phyloP scores from a whole-genome alignment of 1,140 invertebrate species.

The Zaprionus camerounensis region DNA sequence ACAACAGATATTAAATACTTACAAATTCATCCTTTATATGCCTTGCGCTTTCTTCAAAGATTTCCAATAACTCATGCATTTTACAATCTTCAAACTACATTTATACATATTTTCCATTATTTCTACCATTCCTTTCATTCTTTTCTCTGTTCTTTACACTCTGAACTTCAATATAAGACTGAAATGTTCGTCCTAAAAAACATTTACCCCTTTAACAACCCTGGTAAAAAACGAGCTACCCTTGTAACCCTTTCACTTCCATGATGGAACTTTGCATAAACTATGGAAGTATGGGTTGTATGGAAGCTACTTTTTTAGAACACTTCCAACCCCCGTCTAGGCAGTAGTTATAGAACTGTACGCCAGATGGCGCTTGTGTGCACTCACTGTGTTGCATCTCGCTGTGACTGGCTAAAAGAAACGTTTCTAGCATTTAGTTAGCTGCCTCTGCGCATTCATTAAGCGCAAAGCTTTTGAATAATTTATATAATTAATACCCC shows the following conservation, averaged over 20 bases:
- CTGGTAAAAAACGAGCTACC: slow-evolving; percentile 48
- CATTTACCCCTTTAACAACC: slow-evolving; percentile 38
- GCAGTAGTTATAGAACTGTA: background rate
- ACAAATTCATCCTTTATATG: background rate
- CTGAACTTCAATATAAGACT: slow-evolving; percentile 33
- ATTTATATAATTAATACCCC: slow-evolving; percentile 80
- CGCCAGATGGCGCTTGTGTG: slow-evolving; percentile 64
- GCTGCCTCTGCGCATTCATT: slow-evolving; percentile 45
- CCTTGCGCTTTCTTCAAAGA: background rate
- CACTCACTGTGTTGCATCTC: background rate
- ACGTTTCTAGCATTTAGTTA: slow-evolving; percentile 47
- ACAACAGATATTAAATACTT: background rate
- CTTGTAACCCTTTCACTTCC: slow-evolving; percentile 72
- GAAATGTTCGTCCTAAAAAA: slow-evolving; percentile 39
- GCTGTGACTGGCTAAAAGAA: slow-evolving; percentile 14
- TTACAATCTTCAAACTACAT: background rate
- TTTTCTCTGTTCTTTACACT: background rate
- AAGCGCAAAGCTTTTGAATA: slow-evolving; percentile 66
- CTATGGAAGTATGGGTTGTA: background rate
- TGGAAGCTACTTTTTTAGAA: slow-evolving; percentile 62
- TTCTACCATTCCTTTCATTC: background rate
- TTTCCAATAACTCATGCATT: background rate
- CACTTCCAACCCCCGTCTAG: slow-evolving; percentile 59
- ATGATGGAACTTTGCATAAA: slow-evolving; percentile 59
- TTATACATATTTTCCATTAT: background rate